These are phyloP conservation scores for Sphenopsis melanotis DNA, from an alignment of 2,797 vertebrate species.

Conservation along the genomic window DNA sequence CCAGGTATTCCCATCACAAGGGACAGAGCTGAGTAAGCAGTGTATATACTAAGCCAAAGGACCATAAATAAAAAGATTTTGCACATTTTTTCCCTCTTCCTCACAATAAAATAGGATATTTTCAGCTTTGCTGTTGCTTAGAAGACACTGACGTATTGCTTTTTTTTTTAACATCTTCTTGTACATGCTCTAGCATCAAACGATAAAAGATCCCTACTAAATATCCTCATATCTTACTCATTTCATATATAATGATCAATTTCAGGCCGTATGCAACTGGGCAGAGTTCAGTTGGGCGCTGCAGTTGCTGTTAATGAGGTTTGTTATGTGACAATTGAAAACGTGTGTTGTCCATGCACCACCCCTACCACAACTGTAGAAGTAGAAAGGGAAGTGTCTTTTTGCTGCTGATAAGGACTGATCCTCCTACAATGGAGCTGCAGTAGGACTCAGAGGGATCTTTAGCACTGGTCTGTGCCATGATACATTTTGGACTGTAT, in stretches of 20 bases:
- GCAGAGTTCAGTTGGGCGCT: slow-evolving; percentile 3
- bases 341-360: slow-evolving; percentile 54
- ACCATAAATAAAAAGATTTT: neutral
- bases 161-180: neutral
- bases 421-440: slow-evolving; percentile 9
- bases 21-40: neutral
- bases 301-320: slow-evolving; percentile 62
- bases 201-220: neutral
- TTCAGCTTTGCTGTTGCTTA: neutral
- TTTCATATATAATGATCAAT: neutral
- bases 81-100: neutral
- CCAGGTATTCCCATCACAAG: neutral
- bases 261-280: slow-evolving; percentile 17
- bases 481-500: neutral
- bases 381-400: neutral
- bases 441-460: neutral
- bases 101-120: neutral
- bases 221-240: neutral
- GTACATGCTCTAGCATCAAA: neutral
- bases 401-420: slow-evolving; percentile 21
- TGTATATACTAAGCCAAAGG: neutral
- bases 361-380: neutral
- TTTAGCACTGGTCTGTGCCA: neutral
- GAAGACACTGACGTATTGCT: neutral
- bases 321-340: slow-evolving; percentile 65